phyloP scores from a whole-genome alignment of 2,797 vertebrate species.

The Anguilla megastoma region DNA sequence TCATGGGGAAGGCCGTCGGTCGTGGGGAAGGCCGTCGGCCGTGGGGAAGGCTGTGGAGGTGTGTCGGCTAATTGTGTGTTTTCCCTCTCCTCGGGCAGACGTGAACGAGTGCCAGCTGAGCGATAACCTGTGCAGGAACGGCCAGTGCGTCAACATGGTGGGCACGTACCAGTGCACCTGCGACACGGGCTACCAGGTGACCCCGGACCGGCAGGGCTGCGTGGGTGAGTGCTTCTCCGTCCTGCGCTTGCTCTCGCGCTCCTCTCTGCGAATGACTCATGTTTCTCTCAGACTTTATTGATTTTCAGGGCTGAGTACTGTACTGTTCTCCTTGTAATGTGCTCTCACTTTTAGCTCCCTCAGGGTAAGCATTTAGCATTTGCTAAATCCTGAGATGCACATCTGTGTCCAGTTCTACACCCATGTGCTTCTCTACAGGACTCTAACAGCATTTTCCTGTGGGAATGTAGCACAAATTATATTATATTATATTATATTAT shows the following conservation, averaged over 20 bases:
- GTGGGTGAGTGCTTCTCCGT: slow-evolving; percentile 73
- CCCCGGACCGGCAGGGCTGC: slow-evolving; percentile 84
- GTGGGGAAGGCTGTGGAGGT: not conserved
- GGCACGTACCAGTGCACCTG: slow-evolving; percentile 93
- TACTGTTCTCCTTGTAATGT: not conserved
- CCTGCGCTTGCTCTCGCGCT: not conserved
- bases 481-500: no score
- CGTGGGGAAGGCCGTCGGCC: no score
- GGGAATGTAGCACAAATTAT: not conserved
- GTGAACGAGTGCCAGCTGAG: slow-evolving; percentile 89
- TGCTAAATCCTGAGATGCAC: no score
- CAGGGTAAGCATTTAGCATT: no score
- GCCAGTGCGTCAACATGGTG: slow-evolving; percentile 84
- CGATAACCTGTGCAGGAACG: slow-evolving; percentile 83
- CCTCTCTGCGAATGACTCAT: not conserved
- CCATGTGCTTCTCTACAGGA: no score
- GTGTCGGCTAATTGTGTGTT: not conserved
- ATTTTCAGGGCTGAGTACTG: not conserved
- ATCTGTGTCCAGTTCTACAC: no score
- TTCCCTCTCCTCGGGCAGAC: slow-evolving; percentile 65
- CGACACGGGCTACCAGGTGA: slow-evolving; percentile 84
- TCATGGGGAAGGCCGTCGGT: no score
- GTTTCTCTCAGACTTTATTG: not conserved
- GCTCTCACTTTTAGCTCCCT: not conserved
- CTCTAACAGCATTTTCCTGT: not conserved